Percentiles rank a stretch among this genome's conserved stretches.
Evolutionary conservation across 2,888 invertebrate species (phyloP).

Genomic region (Agrochola circellaris): DNA sequence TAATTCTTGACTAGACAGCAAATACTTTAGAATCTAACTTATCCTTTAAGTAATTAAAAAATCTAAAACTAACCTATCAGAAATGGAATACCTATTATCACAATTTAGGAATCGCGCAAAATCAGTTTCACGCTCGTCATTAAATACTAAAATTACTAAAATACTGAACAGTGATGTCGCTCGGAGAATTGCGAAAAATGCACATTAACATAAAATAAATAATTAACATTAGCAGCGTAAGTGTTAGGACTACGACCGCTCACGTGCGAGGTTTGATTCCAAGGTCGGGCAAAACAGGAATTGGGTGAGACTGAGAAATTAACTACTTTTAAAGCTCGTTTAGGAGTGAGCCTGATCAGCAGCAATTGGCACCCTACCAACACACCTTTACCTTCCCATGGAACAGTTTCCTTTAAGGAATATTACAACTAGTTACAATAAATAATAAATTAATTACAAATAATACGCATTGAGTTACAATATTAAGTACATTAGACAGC

Average conservation of each 20-base stretch:
- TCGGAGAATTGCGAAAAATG: conserved; percentile 48
- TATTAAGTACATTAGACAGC: conserved; percentile 70
- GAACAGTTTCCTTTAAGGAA: conserved; percentile 27
- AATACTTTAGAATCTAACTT: conserved; percentile 69
- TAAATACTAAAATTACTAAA: conserved; percentile 57
- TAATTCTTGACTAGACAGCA: conserved; percentile 76
- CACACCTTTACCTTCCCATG: conserved; percentile 7
- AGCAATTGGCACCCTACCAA: not conserved
- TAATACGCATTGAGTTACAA: conserved; percentile 64
- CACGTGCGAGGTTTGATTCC: conserved; percentile 55
- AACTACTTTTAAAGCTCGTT: conserved; percentile 6
- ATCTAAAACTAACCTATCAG: conserved; percentile 58
- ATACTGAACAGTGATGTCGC: conserved; percentile 64
- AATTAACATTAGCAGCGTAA: conserved; percentile 39
- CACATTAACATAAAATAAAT: conserved; percentile 53
- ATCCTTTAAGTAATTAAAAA: conserved; percentile 70
- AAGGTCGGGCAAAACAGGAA: conserved; percentile 12
- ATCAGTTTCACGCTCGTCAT: conserved; percentile 72
- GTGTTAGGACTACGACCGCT: conserved; percentile 27
- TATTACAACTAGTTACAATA: conserved; percentile 50
- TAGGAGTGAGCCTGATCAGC: conserved; percentile 3
- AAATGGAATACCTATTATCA: conserved; percentile 87
- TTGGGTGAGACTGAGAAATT: conserved; percentile 25
- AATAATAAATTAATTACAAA: conserved; percentile 54
- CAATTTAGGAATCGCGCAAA: conserved; percentile 88